Conservation (phyloP, 2,113 vertebrate genomes). For the Myiopsitta monachus region DNA sequence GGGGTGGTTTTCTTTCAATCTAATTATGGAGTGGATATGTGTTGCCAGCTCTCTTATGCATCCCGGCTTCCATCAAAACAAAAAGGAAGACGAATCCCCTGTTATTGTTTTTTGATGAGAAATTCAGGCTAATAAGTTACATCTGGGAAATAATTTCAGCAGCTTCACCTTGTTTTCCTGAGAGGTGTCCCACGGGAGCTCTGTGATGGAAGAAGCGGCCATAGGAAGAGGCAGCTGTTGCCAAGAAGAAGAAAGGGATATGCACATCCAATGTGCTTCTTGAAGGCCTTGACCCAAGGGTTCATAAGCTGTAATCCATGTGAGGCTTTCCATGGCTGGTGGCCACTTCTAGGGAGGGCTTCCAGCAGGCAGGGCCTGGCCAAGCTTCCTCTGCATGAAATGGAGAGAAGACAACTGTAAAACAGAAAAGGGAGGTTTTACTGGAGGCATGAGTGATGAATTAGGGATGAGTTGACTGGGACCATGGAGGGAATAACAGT, state of each 20-base stretch:
- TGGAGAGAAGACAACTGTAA: background rate
- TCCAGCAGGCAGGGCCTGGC: background rate
- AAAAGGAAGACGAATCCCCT: background rate
- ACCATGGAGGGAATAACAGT: background rate
- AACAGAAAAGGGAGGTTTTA: background rate
- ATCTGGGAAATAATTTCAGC: background rate
- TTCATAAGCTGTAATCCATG: background rate
- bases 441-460: background rate
- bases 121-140: constrained; percentile 10
- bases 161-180: background rate
- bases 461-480: background rate
- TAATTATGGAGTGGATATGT: constrained; percentile 15
- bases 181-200: background rate
- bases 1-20: constrained; percentile 21
- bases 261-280: background rate
- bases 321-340: background rate
- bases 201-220: background rate
- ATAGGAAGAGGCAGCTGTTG: background rate
- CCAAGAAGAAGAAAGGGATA: background rate
- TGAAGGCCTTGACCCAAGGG: background rate
- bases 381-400: background rate
- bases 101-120: constrained; percentile 1
- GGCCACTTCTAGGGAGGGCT: background rate
- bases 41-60: background rate
- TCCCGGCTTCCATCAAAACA: background rate